Evolutionary conservation across 2,797 vertebrate species (phyloP).

Genomic region (Chelon auratus): DNA sequence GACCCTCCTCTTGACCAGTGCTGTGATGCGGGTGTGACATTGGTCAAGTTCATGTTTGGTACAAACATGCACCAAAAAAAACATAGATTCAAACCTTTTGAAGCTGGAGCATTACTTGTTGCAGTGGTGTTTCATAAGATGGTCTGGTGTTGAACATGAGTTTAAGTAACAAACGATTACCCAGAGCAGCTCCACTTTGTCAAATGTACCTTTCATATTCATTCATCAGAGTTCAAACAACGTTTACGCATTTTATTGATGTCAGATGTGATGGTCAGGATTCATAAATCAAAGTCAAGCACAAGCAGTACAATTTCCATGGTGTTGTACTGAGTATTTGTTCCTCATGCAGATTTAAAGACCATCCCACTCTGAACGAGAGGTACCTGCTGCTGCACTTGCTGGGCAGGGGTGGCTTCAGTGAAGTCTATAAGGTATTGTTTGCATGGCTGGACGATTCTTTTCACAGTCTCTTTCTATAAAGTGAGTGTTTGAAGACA

Average conservation of each 20-base stretch:
- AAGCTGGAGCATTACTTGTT: not conserved
- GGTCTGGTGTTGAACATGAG: not conserved
- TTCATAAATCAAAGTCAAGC: not conserved
- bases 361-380: constrained; percentile 98
- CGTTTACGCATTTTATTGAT: not conserved
- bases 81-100: not conserved
- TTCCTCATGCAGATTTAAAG: constrained; percentile 92
- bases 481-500: not conserved
- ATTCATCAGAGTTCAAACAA: not conserved
- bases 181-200: not conserved
- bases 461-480: not conserved
- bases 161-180: not conserved
- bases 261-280: not conserved
- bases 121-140: not conserved
- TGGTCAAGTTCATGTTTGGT: not conserved
- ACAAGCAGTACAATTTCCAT: not conserved
- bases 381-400: constrained; percentile 98
- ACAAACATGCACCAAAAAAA: not conserved
- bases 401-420: constrained; percentile 98
- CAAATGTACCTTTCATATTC: not conserved
- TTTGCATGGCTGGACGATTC: not conserved
- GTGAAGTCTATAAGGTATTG: constrained; percentile 97
- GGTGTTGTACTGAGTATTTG: not conserved
- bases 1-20: too few species aligned
- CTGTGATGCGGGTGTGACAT: too few species aligned